Percentiles rank a stretch among this genome's conserved stretches.
Conservation (phyloP, 2,113 vertebrate species). For the Salminus brasiliensis region DNA sequence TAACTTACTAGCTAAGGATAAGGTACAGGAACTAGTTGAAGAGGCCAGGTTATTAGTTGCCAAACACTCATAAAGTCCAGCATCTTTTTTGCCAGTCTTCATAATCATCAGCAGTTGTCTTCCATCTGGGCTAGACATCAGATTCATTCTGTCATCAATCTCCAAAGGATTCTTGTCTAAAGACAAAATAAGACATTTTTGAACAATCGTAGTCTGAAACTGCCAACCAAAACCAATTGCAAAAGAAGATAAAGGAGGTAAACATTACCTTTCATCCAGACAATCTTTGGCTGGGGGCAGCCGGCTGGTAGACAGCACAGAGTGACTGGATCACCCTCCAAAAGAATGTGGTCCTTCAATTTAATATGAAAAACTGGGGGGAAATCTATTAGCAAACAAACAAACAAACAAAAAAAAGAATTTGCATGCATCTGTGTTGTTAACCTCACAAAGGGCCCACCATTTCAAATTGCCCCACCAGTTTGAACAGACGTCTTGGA, state of each 20-base stretch:
- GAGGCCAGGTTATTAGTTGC: conserved; percentile 86
- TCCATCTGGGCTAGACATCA: conserved; percentile 87
- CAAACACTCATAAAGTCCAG: conserved; percentile 89
- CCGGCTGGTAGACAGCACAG: conserved; percentile 91
- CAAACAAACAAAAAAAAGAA: neutral
- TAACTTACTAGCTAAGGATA: conserved; percentile 89
- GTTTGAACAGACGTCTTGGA: too few species aligned
- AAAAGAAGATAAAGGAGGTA: neutral
- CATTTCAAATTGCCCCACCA: too few species aligned
- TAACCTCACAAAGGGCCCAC: too few species aligned
- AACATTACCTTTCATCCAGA: conserved; percentile 89
- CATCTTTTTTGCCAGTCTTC: conserved; percentile 78
- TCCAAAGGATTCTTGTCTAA: conserved; percentile 84
- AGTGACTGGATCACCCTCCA: conserved; percentile 88
- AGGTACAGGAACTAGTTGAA: conserved; percentile 86
- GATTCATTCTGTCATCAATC: conserved; percentile 73
- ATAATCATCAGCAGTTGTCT: conserved; percentile 87
- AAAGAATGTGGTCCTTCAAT: conserved; percentile 89
- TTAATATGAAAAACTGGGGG: conserved; percentile 95
- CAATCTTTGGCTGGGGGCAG: conserved; percentile 84
- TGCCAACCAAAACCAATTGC: neutral
- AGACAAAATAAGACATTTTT: neutral
- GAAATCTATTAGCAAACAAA: conserved; percentile 78
- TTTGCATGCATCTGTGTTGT: neutral
- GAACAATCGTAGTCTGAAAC: neutral